Conservation (phyloP, 2,797 vertebrate genomes). For the Mus minutoides region DNA sequence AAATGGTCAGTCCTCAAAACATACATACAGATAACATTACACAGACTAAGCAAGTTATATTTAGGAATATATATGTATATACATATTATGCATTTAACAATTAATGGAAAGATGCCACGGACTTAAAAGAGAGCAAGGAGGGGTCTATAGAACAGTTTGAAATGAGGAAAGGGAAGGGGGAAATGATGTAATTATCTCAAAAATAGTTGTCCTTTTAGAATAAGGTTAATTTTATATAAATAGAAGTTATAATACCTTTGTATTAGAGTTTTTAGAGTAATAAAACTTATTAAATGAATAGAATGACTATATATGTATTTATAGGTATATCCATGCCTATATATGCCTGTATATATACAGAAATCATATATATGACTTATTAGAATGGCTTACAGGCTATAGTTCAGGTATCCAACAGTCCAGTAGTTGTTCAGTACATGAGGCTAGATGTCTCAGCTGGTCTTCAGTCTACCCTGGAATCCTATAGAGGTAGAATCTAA, state of each 20-base stretch:
- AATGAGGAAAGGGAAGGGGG: neutral
- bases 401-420: neutral
- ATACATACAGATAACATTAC: neutral
- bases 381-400: neutral
- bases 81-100: neutral
- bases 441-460: neutral
- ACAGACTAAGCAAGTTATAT: neutral
- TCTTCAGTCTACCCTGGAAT: neutral
- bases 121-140: neutral
- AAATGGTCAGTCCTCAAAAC: neutral
- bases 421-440: neutral
- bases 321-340: neutral
- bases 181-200: neutral
- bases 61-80: neutral
- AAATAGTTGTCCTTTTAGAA: conserved; percentile 9
- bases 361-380: neutral
- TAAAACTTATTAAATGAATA: neutral
- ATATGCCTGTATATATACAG: neutral
- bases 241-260: neutral
- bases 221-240: conserved; percentile 51
- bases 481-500: neutral
- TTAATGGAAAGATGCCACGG: neutral
- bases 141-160: no score
- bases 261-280: neutral
- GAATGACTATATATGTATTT: neutral